Conservation (phyloP, 2,888 invertebrate genomes). For the Cephalotes varians region DNA sequence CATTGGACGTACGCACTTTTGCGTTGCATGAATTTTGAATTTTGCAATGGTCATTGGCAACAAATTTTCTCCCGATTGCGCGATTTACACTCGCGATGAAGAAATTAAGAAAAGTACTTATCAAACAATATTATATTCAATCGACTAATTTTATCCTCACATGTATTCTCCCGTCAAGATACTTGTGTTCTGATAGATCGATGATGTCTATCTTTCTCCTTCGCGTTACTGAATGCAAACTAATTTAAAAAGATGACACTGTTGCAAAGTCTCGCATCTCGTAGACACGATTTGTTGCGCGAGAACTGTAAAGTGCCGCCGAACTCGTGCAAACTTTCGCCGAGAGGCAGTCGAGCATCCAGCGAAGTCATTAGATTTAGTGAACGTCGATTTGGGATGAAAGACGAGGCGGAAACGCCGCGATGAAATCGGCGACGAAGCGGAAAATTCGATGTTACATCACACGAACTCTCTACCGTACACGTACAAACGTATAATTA, state of each 20-base stretch:
- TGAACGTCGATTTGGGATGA: neutral
- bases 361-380: slow-evolving; percentile 21
- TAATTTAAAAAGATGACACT: neutral
- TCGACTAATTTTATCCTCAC: neutral
- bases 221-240: neutral
- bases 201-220: neutral
- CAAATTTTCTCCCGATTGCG: neutral
- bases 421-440: neutral
- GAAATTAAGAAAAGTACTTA: neutral
- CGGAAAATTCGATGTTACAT: slow-evolving; percentile 7
- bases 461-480: neutral
- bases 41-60: neutral
- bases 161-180: neutral
- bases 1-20: neutral
- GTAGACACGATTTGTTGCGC: neutral
- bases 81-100: neutral
- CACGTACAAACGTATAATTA: neutral
- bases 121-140: slow-evolving; percentile 1
- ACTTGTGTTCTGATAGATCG: neutral
- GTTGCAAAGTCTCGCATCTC: slow-evolving; percentile 4
- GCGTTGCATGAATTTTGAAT: neutral
- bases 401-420: slow-evolving; percentile 19
- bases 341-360: slow-evolving; percentile 21
- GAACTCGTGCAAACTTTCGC: slow-evolving; percentile 24
- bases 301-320: neutral